Base-by-base conservation (phyloP, 1,140 invertebrate genomes). In the Holotrichia oblita region DNA sequence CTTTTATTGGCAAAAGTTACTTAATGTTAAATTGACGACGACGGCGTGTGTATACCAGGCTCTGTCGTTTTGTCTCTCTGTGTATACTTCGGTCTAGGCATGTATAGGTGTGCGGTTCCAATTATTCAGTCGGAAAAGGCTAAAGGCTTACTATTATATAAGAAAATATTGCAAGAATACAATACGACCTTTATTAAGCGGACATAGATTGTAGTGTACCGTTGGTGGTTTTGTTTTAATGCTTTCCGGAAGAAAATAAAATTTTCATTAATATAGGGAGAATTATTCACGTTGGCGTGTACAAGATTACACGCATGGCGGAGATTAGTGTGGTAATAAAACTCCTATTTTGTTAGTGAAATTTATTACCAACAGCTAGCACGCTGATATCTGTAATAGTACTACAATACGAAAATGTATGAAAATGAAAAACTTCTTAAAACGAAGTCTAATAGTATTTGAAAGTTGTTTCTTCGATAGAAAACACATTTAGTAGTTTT, bases 1-100 rank as follows among this genome's bases (percentile, higher is more conserved):
- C 61, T 69, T 69, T 69, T 69, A 69, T 69, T 69, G 61, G 61
- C 61, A 69, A 69, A 69, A 69, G 61, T 69, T 69, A 69, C 61
- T 69, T 69, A 69, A 69, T 69, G 61, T 69, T 69, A 69, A 69
- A 69, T 69, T 69, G 61, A 69, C 61, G 61, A 69, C 61, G 61
- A 27, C 20, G 20, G 61, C 22, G 61, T 27, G 22, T 1, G 61
- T 69, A 69, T 69, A 69, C 27, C 27, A 34, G 27, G 27, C 4
- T 34, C 27, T 69, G 61, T 69, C 3, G 22, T 20, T 14, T 24
- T 20, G 61, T 34, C 61, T 34, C 12, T 27, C 20, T 27, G 61
- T 69, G 20, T 22, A 69, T 69, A 55, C 14, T 2, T 4, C 27
- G 27, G n/a, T 17, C 12, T 55, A 10, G 44, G n/a, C 44, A 55